phyloP scores from a whole-genome alignment of 2,888 invertebrate species.

The Pardosa pseudoannulata region DNA sequence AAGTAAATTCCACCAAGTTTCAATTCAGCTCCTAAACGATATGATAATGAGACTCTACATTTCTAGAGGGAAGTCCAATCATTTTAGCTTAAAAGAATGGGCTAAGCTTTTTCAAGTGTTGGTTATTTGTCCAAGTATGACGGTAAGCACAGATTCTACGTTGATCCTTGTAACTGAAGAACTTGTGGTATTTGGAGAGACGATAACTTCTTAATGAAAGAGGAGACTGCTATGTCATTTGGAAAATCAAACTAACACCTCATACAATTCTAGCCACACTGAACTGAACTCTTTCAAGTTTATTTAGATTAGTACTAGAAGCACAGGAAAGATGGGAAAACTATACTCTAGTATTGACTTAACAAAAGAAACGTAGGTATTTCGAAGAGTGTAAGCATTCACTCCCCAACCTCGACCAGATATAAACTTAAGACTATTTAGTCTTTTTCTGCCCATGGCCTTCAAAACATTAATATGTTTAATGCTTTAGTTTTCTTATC shows the following conservation, averaged over 20 bases:
- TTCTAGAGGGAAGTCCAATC: background rate
- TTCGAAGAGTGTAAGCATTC: background rate
- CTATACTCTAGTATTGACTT: background rate
- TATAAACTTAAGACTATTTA: constrained; percentile 9
- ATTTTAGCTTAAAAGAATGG: background rate
- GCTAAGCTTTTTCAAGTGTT: background rate
- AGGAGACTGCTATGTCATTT: background rate
- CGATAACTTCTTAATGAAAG: background rate
- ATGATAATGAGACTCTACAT: background rate
- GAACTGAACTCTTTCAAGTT: background rate
- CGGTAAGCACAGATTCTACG: background rate
- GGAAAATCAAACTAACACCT: background rate
- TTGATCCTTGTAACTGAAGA: background rate
- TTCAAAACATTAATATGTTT: background rate
- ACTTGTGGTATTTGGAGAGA: background rate
- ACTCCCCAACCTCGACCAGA: background rate
- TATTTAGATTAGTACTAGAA: constrained; percentile 1
- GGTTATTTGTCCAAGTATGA: background rate
- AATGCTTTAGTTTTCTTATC: background rate
- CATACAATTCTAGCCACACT: constrained; percentile 1
- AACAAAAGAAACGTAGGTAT: background rate
- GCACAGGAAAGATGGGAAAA: background rate
- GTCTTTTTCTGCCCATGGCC: background rate
- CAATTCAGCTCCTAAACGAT: background rate
- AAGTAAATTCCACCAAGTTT: background rate